Evolutionary conservation across 1,140 invertebrate species (phyloP), one percentile per base, ranked within the genome.

Genomic region (Bombus confusus): DNA sequence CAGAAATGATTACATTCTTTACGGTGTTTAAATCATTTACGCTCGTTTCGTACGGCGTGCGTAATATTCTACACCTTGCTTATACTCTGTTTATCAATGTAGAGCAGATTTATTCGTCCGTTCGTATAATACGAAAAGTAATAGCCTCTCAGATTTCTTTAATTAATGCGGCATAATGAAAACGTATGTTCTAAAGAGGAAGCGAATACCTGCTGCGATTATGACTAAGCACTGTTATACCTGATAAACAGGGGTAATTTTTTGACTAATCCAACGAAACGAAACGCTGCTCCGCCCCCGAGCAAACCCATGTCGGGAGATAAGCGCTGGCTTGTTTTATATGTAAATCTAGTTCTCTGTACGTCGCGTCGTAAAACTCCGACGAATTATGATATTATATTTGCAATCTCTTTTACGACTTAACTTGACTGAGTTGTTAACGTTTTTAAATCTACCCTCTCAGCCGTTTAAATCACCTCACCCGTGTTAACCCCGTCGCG

Each of bases 221-320:
- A 41, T 74, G 47, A 41, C n/a, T 31, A 74, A 39, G 41, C 31
- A 66, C 59, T 15, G 34, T 83, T 68, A 83, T 52, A 43, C 15
- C 34, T 83, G 81, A 83, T 83, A 83, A 83, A 83, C 73, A 64
- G 64, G 52, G 18, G 41, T 71, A 72, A 80, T 47, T 71, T 79
- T 85, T 80, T 34, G 68, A 34, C 28, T 72, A 80, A 79, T 79
- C 52, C 41, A 80, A 80, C 83, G 68, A 43, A 73, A 80, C 76
- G 76, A 43, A 68, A 10, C 41, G 31, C 4, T 3, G 22, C 9
- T 62, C 31, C 52, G 57, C 52, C 68, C 52, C 37, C 25, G 57
- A 57, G 74, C 41, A 59, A 77, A 64, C 57, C 43, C 52, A 34
- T 57, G 68, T 78, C 52, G 31, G 10, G n/a, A 77, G 83, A 85